These are phyloP conservation scores for Chaunax sp. DNA, from an alignment of 2,797 vertebrate genomes.

Conservation along the genomic window DNA sequence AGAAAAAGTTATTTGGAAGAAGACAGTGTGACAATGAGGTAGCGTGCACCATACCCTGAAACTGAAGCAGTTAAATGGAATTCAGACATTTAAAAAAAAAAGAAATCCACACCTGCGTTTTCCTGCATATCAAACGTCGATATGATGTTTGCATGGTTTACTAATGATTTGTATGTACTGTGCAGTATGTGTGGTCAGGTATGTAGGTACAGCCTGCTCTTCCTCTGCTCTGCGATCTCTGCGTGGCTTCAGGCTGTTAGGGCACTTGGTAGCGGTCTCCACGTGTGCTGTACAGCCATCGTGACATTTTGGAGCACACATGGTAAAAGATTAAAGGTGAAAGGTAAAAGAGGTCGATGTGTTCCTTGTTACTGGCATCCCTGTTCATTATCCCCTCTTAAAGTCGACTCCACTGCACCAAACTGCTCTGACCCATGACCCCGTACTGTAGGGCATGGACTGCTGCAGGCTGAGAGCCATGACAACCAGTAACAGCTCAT, in stretches of 20 bases:
- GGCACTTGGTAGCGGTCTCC: slow-evolving; percentile 9
- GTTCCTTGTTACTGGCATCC: slow-evolving; percentile 58
- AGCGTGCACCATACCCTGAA: too few relatives aligned
- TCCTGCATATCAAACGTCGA: background rate
- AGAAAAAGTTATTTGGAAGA: too few relatives aligned
- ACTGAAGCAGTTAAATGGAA: background rate
- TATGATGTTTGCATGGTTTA: background rate
- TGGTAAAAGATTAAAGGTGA: slow-evolving; percentile 49
- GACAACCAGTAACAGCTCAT: slow-evolving; percentile 52
- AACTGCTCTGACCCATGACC: slow-evolving; percentile 65
- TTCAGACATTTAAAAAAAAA: too few relatives aligned
- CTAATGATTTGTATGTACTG: background rate
- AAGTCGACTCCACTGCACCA: slow-evolving; percentile 42
- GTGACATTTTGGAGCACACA: slow-evolving; percentile 53
- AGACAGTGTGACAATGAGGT: background rate
- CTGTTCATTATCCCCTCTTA: slow-evolving; percentile 63
- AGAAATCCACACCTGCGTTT: too few relatives aligned
- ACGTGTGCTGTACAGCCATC: slow-evolving; percentile 11
- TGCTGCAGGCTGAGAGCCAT: slow-evolving; percentile 54
- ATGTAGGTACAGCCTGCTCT: slow-evolving; percentile 19
- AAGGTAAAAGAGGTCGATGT: slow-evolving; percentile 44
- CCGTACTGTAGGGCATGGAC: slow-evolving; percentile 50
- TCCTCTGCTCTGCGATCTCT: slow-evolving; percentile 9
- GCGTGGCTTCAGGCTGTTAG: slow-evolving; percentile 23
- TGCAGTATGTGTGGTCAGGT: background rate